These are phyloP conservation scores for Trinectes maculatus DNA, from an alignment of 2,113 vertebrate species.

Conservation along the genomic window DNA sequence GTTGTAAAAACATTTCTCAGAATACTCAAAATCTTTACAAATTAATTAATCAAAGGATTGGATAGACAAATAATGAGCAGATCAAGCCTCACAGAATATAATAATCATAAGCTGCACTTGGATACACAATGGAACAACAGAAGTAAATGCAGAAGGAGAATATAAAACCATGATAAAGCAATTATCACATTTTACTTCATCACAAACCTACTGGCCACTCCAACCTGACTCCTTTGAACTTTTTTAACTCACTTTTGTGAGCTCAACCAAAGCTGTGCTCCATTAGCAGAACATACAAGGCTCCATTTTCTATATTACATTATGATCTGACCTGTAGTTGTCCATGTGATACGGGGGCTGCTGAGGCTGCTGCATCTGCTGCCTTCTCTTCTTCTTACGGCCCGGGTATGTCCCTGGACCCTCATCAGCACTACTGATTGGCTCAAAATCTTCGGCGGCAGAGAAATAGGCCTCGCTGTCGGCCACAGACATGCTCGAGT, in stretches of 20 bases:
- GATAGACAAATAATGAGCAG: not conserved
- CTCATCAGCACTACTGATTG: constrained; percentile 93
- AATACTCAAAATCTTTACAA: too few species aligned
- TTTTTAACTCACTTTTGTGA: constrained; percentile 3
- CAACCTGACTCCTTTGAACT: too few species aligned
- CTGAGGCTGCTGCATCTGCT: constrained; percentile 86
- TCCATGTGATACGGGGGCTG: constrained; percentile 84
- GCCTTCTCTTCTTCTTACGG: constrained; percentile 91
- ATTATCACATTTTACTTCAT: too few species aligned
- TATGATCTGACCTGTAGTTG: constrained; percentile 70
- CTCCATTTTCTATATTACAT: not conserved
- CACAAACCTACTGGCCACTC: too few species aligned
- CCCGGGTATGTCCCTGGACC: constrained; percentile 97
- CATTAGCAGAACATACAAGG: not conserved
- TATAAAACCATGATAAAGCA: too few species aligned
- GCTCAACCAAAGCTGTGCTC: not conserved
- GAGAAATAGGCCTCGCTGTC: constrained; percentile 99
- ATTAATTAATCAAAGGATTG: too few species aligned
- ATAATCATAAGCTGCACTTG: too few species aligned
- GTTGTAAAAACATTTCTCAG: too few species aligned
- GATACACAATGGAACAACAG: too few species aligned
- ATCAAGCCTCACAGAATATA: not conserved
- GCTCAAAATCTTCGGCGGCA: constrained; percentile 96
- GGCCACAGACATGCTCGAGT: constrained; percentile 96
- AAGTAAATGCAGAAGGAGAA: too few species aligned